Evolutionary conservation across 2,113 vertebrate genomes (phyloP), one percentile per base, ranked within the genome.

Genomic region (Edolisoma coerulescens): DNA sequence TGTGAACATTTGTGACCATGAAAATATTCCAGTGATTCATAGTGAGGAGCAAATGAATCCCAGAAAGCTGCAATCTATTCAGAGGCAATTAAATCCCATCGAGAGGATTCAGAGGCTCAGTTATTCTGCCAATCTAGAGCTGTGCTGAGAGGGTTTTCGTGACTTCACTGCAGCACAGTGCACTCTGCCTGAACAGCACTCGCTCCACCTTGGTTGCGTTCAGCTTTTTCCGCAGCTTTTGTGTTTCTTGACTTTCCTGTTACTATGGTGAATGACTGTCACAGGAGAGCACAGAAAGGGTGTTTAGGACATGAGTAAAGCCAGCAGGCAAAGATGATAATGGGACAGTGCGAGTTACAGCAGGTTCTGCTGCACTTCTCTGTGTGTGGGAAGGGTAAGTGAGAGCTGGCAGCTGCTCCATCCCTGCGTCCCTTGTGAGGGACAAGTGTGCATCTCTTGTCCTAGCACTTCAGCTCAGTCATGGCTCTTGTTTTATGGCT

Each of bases 11-110:
- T 93, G 67, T 91, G 89, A 91, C 74, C 67, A n/a, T 35, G 81
- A 94, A 93, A 94, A 84, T 76, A 83, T 94, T 93, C 80, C 94
- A 87, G 87, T 52, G 89, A 93, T 94, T 89, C 91, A 83, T 4
- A 61, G 61, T 47, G 89, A 91, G 90, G 65, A 91, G 91, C 87
- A 91, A 85, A 94, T 35, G 84, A 91, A 80, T 82, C 81, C 92
- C 77, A 87, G 82, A 84, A 89, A 94, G 89, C 79, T 81, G 60
- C 71, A 63, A 60, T 87, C 90, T 88, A 90, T 80, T 80, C 76
- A 80, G 73, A 90, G 59, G 80, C 80, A 93, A 93, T 95, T 90
- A 94, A 94, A 67, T 75, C 71, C 42, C 9, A 21, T 64, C 0
- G 7, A 80, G 63, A 70, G 76, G 79, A 86, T 86, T 92, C 94